Evolutionary conservation across 1,140 invertebrate genomes (phyloP), one percentile per base, ranked within the genome.

Genomic region (Palaemon carinicauda): DNA sequence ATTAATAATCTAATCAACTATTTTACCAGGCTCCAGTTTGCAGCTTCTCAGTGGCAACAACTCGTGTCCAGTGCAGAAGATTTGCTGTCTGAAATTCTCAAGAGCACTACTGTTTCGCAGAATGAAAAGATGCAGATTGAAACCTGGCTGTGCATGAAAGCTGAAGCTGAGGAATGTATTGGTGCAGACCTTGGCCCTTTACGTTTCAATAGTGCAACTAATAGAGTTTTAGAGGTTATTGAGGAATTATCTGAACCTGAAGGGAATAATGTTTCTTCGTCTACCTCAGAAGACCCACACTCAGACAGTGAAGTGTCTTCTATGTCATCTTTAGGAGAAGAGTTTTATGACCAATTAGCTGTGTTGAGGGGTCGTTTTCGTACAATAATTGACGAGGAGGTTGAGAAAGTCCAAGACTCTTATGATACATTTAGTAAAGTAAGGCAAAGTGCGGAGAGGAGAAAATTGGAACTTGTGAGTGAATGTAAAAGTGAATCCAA

Each of bases 151-250:
- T 96, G 95, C 89, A 92, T 96, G 87, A 96, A 96, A 91, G 95
- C 96, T 87, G 96, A 96, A 91, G 96, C 95, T 91, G 95, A 96
- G 91, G 95, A 96, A 89, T 96, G 95, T 90, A 93, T 96, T 31
- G 94, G 94, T 90, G 93, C 92, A 78, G 94, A 94, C 78, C 33
- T 89, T 10, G 77, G 79, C 9, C 88, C 91, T 10, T 91, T 90
- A 24, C 77, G 87, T 29, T 65, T 82, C 54, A 81, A 85, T 14
- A 79, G 51, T 74, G 60, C 80, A 0, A 51, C 82, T 15, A 83
- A 75, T 33, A 84, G 88, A 73, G 81, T 88, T 9, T 74, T 89
- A 53, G 88, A 89, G n/a, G 89, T 89, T 15, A 89, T 89, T 90
- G 90, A 90, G 84, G 90, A 90, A 53, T 81, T 90, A 10, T 89